Evolutionary conservation across 2,113 vertebrate genomes (phyloP).

Genomic region (Notiomystis cincta): DNA sequence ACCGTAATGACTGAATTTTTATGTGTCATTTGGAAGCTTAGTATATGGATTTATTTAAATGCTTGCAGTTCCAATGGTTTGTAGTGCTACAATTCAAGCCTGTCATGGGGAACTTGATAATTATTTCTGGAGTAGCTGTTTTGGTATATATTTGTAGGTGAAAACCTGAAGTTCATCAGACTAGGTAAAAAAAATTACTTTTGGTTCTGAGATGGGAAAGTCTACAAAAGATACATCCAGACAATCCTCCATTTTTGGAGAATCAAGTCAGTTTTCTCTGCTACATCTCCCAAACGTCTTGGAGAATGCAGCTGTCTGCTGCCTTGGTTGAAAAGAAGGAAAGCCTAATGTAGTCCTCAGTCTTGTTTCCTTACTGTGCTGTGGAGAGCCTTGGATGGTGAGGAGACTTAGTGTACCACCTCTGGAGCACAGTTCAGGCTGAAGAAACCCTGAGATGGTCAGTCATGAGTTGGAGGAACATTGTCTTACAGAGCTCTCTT

Average conservation of each 20-base stretch:
- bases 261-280: neutral
- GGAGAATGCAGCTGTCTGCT: neutral
- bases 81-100: neutral
- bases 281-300: neutral
- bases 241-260: neutral
- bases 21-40: neutral
- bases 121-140: neutral
- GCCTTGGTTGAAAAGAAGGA: neutral
- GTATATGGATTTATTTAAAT: neutral
- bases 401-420: neutral
- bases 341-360: neutral
- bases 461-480: neutral
- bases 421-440: neutral
- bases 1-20: neutral
- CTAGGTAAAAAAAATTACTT: neutral
- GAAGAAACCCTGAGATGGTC: neutral
- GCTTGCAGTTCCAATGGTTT: neutral
- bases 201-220: neutral
- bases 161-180: neutral
- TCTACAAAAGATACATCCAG: neutral
- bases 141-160: neutral
- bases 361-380: neutral
- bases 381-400: neutral
- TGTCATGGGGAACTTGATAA: neutral
- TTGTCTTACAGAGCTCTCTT: neutral